Evolutionary conservation across 2,113 vertebrate species (phyloP), one percentile per base, ranked within the genome.

Genomic region (Chloropsis cyanopogon): DNA sequence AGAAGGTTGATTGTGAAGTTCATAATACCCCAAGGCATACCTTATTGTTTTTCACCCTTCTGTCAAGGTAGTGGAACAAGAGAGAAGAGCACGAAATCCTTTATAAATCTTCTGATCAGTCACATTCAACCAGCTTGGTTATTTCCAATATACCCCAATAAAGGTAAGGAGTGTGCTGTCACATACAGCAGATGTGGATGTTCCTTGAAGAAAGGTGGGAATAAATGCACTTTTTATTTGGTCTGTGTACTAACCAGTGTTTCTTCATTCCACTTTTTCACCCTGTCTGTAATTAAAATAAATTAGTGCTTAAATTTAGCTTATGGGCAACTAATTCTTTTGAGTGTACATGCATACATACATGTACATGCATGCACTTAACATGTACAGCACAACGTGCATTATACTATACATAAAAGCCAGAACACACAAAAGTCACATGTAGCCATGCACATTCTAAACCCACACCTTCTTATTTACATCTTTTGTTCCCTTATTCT

Each of bases 331-430:
- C 17, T 39, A 60, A 61, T 65, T 41, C 8, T 37, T 72, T 10
- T 5, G 14, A 44, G 9, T 21, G 56, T 56, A 22, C 15, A 18
- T 20, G 11, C 19, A 70, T 12, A 18, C 9, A 39, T 18, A 33
- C 2, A 37, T 22, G 25, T 6, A 16, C 23, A 20, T 18, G 7
- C 6, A 31, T 10, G 2, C 9, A 77, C 65, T 61, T 22, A 31
- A 37, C 29, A 21, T 24, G 4, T 28, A 28, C 4, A 78, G 9
- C 11, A 77, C 23, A 57, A 33, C 0, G 0, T 47, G 29, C 11
- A 15, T 49, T 57, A 19, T 57, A 23, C 53, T 28, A 47, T 10
- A 50, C 6, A 41, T 25, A 49, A 69, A 69, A 22, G 78, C 8
- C 46, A 46, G 12, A 53, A 41, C 15, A 72, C 24, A n/a, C 2